Evolutionary conservation across 2,113 vertebrate genomes (phyloP).

Genomic region (rabbit (Oryctolagus cuniculus)): mOryCun1.1 NC_091432.1:105868001-105868500

Average conservation of each 20-base stretch:
- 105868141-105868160: not conserved
- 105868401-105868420: too few species aligned
- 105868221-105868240: not conserved
- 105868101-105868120: not conserved
- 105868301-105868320: not conserved
- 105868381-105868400: too few species aligned
- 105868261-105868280: not conserved
- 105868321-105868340: not conserved
- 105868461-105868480: too few species aligned
- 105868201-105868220: not conserved
- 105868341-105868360: not conserved
- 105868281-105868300: not conserved
- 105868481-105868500: too few species aligned
- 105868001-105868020: conserved; percentile 79
- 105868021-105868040: conserved; percentile 70
- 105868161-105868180: not conserved
- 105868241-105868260: not conserved
- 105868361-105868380: not conserved
- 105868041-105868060: conserved; percentile 69
- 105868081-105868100: not conserved
- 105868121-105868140: not conserved
- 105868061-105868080: not conserved
- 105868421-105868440: too few species aligned
- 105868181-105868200: not conserved
- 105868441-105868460: too few species aligned